Percentiles rank a stretch among this genome's conserved stretches.
Conservation (phyloP, 2,113 vertebrate species). For the Aramus guarauna region DNA sequence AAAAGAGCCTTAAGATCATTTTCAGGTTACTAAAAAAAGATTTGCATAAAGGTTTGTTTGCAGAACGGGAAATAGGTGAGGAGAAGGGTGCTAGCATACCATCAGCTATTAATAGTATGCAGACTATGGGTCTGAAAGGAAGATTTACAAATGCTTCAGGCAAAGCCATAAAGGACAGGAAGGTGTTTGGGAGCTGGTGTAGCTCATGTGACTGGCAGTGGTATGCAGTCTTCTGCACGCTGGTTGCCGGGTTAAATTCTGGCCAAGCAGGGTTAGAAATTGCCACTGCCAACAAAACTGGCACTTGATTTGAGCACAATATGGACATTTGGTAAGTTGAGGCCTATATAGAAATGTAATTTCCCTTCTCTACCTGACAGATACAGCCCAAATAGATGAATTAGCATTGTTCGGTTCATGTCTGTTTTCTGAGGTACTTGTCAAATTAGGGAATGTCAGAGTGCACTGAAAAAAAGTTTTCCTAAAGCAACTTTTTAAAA, state of each 20-base stretch:
- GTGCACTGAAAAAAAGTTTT: not conserved
- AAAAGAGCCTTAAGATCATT: not conserved
- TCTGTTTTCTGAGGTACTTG: not conserved
- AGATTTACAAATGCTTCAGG: not conserved
- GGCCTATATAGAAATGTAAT: not conserved
- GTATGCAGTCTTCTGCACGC: not conserved
- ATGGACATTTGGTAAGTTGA: not conserved
- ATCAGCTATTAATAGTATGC: not conserved
- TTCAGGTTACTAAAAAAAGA: not conserved
- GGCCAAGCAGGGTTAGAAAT: not conserved
- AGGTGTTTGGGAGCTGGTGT: not conserved
- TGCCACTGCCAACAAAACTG: not conserved
- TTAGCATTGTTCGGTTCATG: not conserved
- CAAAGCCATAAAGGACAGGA: not conserved
- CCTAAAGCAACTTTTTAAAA: not conserved
- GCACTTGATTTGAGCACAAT: not conserved
- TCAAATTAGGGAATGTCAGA: not conserved
- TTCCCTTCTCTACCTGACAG: not conserved
- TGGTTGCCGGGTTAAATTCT: not conserved
- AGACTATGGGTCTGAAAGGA: not conserved
- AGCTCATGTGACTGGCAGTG: not conserved
- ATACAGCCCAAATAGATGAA: not conserved
- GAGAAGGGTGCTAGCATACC: not conserved
- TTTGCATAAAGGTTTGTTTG: not conserved
- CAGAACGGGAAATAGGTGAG: not conserved